Conservation (phyloP, 2,888 invertebrate species). For the Autographa pulchrina region DNA sequence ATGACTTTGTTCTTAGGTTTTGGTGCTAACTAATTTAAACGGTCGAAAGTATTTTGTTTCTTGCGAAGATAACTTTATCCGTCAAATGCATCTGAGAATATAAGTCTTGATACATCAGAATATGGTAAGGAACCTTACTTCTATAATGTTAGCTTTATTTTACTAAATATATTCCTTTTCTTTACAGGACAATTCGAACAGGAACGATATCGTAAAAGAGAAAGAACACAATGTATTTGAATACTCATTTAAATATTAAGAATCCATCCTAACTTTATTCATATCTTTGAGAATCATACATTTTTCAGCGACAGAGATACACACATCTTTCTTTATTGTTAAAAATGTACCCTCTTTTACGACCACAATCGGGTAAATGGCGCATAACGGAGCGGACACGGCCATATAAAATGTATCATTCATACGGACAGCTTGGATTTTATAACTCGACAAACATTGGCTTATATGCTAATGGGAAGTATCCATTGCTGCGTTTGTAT, state of each 20-base stretch:
- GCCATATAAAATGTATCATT: slow-evolving; percentile 59
- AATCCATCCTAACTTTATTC: slow-evolving; percentile 36
- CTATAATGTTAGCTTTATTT: background rate
- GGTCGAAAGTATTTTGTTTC: background rate
- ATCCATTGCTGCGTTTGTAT: slow-evolving; percentile 25
- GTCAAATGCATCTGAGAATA: background rate
- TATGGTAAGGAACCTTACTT: background rate
- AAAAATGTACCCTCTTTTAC: slow-evolving; percentile 61
- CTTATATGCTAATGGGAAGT: slow-evolving; percentile 11
- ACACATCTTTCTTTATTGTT: slow-evolving; percentile 52
- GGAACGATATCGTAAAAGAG: background rate
- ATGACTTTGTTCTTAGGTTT: background rate
- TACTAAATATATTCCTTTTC: background rate
- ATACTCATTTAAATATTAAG: background rate
- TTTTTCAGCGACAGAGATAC: slow-evolving; percentile 42
- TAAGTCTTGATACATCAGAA: background rate
- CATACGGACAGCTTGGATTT: slow-evolving; percentile 28
- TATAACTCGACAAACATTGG: slow-evolving; percentile 11
- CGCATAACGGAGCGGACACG: slow-evolving; percentile 54
- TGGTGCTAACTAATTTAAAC: background rate
- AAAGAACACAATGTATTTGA: background rate
- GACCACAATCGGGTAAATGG: slow-evolving; percentile 58
- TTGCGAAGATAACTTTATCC: background rate
- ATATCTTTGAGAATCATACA: slow-evolving; percentile 38
- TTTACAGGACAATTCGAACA: background rate